A percentile compares a stretch with the other conserved stretches of the same genome.
Evolutionary conservation across 2,113 vertebrate genomes (phyloP).

Genomic region (Gavialis gangeticus): DNA sequence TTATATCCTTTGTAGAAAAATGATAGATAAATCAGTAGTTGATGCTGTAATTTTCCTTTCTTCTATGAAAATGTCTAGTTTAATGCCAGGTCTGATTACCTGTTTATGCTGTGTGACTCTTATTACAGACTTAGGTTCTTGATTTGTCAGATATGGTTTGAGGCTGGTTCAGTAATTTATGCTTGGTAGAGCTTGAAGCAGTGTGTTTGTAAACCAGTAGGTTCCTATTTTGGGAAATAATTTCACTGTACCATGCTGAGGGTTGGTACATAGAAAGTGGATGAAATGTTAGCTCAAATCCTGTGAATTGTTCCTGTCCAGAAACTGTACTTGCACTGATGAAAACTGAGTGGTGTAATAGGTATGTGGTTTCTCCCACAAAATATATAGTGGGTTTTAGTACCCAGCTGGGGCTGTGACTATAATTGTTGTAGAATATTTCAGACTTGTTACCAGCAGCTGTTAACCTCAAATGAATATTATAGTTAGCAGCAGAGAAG

Average conservation of each 20-base stretch:
- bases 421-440: conserved; percentile 59
- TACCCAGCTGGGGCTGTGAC: neutral
- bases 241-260: neutral
- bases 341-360: neutral
- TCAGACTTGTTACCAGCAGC: conserved; percentile 62
- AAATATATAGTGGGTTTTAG: neutral
- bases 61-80: neutral
- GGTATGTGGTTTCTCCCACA: neutral
- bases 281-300: neutral
- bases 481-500: conserved; percentile 45
- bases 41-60: neutral
- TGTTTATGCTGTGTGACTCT: fast-evolving
- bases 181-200: neutral
- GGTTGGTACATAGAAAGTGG: neutral
- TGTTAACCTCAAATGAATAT: conserved; percentile 47
- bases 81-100: neutral
- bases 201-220: neutral
- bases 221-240: neutral
- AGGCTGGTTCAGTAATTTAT: neutral
- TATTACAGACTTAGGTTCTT: neutral
- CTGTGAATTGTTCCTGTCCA: neutral
- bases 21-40: neutral
- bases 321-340: neutral
- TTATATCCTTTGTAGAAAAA: neutral
- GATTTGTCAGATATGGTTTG: neutral